phyloP scores from a whole-genome alignment of 2,113 vertebrate genomes.

The Callipepla californica region DNA sequence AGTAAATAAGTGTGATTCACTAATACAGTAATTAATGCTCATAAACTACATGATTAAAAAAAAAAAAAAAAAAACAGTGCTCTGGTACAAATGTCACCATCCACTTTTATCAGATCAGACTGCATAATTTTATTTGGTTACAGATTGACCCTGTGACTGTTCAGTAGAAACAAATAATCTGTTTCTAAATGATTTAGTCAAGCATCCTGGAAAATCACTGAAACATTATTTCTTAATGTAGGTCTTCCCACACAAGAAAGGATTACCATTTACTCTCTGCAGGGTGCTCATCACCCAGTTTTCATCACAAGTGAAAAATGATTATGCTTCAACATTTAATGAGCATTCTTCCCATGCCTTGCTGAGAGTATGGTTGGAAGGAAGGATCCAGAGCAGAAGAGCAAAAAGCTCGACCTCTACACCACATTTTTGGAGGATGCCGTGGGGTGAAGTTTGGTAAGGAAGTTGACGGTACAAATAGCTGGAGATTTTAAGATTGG shows the following conservation, averaged over 20 bases:
- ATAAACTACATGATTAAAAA: neutral
- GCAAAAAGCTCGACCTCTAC: neutral
- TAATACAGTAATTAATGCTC: neutral
- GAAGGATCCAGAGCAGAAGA: neutral
- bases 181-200: constrained; percentile 5
- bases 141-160: constrained; percentile 23
- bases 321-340: fast-evolving
- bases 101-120: constrained; percentile 21
- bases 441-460: neutral
- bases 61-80: neutral
- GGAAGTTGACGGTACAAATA: neutral
- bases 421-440: neutral
- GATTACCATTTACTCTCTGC: neutral
- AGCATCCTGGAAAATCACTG: constrained; percentile 50
- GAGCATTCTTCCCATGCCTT: neutral
- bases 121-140: constrained; percentile 13
- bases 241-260: constrained; percentile 16
- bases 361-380: neutral
- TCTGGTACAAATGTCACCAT: constrained; percentile 36
- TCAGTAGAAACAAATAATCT: constrained; percentile 17
- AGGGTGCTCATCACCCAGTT: neutral
- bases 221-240: constrained; percentile 24
- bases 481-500: neutral
- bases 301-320: neutral
- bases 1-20: neutral